These are phyloP conservation scores for Pleuronectes platessa DNA, from an alignment of 2,113 vertebrate genomes.

Conservation along the genomic window DNA sequence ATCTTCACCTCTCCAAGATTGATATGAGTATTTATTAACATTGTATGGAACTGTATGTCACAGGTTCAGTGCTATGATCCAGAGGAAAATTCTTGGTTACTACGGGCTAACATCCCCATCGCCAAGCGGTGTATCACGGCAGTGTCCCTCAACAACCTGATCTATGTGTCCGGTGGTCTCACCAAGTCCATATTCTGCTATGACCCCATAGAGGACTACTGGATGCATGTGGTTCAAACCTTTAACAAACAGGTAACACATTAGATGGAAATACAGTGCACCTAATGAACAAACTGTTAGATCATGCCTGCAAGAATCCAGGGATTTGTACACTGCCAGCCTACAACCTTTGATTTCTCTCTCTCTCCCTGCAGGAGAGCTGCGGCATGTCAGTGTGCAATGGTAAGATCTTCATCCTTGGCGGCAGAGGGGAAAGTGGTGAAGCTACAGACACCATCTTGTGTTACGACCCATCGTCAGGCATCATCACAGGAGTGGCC, in stretches of 20 bases:
- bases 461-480: constrained; percentile 94
- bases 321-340: not conserved
- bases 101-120: constrained; percentile 96
- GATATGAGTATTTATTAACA: not conserved
- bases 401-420: constrained; percentile 97
- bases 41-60: constrained; percentile 32
- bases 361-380: constrained; percentile 87
- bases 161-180: constrained; percentile 97
- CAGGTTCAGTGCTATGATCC: constrained; percentile 99
- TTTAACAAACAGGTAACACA: constrained; percentile 92
- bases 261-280: not conserved
- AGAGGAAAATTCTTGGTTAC: constrained; percentile 90
- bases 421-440: constrained; percentile 92
- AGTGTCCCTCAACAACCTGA: constrained; percentile 94
- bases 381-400: constrained; percentile 99
- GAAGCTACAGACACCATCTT: constrained; percentile 96
- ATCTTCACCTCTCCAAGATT: not conserved
- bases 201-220: constrained; percentile 95
- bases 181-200: constrained; percentile 98
- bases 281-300: not conserved
- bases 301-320: not conserved
- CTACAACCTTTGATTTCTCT: not conserved
- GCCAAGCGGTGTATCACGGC: constrained; percentile 98
- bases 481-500: constrained; percentile 95
- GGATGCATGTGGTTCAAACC: constrained; percentile 97